Conservation (phyloP, 2,888 invertebrate genomes). For the Ischnus inquisitorius region DNA sequence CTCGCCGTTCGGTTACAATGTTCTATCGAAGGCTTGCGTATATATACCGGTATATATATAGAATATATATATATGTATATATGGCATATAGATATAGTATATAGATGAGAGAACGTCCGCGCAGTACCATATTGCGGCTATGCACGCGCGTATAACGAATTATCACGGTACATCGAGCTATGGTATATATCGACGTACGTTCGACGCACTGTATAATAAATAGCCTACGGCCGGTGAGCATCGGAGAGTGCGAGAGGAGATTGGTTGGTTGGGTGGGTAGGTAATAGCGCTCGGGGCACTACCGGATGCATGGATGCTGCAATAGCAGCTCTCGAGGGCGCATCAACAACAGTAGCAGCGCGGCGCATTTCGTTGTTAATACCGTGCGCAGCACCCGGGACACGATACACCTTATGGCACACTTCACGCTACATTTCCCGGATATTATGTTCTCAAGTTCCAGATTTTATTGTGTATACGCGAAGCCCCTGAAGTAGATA, state of each 20-base stretch:
- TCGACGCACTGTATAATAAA: slow-evolving; percentile 74
- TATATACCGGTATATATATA: neutral
- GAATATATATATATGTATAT: neutral
- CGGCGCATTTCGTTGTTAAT: slow-evolving; percentile 51
- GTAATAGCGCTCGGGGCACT: slow-evolving; percentile 41
- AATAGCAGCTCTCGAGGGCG: slow-evolving; percentile 55
- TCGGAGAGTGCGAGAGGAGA: slow-evolving; percentile 24
- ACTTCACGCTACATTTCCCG: slow-evolving; percentile 71
- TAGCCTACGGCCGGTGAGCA: slow-evolving; percentile 65
- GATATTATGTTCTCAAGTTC: slow-evolving; percentile 55
- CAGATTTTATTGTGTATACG: slow-evolving; percentile 18
- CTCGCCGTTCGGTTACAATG: neutral
- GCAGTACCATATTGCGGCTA: slow-evolving; percentile 73
- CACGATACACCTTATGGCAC: slow-evolving; percentile 67
- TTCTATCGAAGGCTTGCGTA: neutral
- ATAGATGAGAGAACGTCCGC: slow-evolving; percentile 19
- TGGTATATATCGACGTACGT: slow-evolving; percentile 65
- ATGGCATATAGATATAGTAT: neutral
- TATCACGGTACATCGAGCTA: slow-evolving; percentile 76
- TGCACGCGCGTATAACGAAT: slow-evolving; percentile 73
- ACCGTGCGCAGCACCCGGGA: slow-evolving; percentile 54
- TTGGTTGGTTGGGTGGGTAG: slow-evolving; percentile 29
- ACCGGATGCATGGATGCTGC: slow-evolving; percentile 52
- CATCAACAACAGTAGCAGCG: slow-evolving; percentile 41
- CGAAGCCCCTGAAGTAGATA: neutral